These are phyloP conservation scores for Pipra filicauda DNA, from an alignment of 2,113 vertebrate species.

Conservation along the genomic window DNA sequence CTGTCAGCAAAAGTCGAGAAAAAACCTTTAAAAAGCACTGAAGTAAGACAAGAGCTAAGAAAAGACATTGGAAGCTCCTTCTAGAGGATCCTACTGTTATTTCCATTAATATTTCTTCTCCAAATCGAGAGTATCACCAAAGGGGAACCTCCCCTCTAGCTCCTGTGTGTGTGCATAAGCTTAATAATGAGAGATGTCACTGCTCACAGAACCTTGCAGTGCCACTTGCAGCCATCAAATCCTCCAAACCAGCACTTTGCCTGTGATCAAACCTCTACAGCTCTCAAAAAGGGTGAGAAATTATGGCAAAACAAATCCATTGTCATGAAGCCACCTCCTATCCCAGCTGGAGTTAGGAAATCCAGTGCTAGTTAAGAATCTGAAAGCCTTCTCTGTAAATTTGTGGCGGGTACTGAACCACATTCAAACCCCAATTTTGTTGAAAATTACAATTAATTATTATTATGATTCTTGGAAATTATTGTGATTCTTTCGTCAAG, in stretches of 20 bases:
- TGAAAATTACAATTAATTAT: constrained; percentile 20
- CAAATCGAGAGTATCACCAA: not conserved
- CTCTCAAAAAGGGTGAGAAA: not conserved
- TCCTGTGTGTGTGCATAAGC: not conserved
- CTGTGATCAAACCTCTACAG: not conserved
- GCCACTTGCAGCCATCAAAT: not conserved
- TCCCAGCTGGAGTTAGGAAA: not conserved
- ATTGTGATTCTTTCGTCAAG: not conserved
- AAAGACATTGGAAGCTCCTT: not conserved
- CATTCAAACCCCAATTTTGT: not conserved
- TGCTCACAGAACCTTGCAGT: not conserved
- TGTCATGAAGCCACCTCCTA: not conserved
- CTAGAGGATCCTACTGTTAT: not conserved
- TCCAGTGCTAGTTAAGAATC: not conserved
- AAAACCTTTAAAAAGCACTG: not conserved
- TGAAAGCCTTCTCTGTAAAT: not conserved
- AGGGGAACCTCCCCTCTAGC: not conserved
- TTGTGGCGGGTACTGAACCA: not conserved
- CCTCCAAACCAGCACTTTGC: not conserved
- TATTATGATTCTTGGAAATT: not conserved
- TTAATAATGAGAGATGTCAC: not conserved
- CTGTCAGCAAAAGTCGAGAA: not conserved
- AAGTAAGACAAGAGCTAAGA: not conserved
- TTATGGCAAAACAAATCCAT: not conserved
- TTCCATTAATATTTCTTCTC: not conserved